Conservation (phyloP, 2,113 vertebrate genomes). For the Oncorhynchus kisutch region DNA sequence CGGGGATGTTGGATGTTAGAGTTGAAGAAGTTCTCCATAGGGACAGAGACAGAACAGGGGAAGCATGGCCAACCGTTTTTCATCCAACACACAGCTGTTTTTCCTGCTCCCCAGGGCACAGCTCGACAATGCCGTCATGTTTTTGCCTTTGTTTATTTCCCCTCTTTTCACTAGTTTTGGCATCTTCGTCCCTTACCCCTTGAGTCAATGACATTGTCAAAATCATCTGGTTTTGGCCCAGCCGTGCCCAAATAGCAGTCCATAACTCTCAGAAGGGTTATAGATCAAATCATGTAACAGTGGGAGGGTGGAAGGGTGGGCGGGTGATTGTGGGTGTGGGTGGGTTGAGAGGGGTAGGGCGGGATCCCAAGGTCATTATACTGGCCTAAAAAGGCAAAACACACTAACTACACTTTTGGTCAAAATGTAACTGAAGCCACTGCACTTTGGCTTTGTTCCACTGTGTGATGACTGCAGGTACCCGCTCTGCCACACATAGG, state of each 20-base stretch:
- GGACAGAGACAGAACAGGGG: constrained; percentile 28
- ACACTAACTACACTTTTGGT: no score
- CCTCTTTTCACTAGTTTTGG: constrained; percentile 22
- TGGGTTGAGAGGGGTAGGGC: neutral
- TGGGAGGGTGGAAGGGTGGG: neutral
- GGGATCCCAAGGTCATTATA: no score
- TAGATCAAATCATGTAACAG: neutral
- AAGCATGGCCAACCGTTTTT: constrained; percentile 41
- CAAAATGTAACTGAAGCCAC: no score
- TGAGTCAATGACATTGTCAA: constrained; percentile 24
- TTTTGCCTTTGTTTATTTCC: constrained; percentile 27
- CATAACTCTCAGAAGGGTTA: neutral
- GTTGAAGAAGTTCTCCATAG: constrained; percentile 39
- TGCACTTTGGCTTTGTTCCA: no score
- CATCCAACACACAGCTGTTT: constrained; percentile 59
- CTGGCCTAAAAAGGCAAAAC: neutral
- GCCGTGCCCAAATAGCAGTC: neutral
- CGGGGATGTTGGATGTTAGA: constrained; percentile 23
- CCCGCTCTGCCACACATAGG: no score
- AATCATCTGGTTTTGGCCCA: constrained; percentile 26
- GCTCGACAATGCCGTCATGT: constrained; percentile 12
- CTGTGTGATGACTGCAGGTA: no score
- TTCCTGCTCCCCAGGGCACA: constrained; percentile 35
- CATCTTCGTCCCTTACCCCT: constrained; percentile 23
- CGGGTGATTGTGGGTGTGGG: neutral